phyloP scores from a whole-genome alignment of 1,140 invertebrate genomes.

The Meloidogyne chitwoodi region DNA sequence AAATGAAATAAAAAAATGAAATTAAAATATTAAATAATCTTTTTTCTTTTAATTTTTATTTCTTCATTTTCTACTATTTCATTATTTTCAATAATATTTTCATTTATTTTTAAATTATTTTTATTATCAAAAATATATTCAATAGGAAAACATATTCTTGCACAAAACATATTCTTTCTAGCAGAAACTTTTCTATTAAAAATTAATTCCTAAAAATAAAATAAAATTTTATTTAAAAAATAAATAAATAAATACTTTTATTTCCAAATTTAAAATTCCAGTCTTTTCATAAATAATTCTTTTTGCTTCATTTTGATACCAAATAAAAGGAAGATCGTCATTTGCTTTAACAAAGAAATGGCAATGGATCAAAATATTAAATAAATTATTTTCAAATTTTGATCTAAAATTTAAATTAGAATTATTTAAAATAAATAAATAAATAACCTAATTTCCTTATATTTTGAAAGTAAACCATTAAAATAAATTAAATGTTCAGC shows the following conservation, averaged over 20 bases:
- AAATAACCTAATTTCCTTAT: conserved; percentile 51
- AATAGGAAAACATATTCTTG: conserved; percentile 26
- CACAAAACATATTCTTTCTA: conserved; percentile 47
- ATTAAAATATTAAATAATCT: no score
- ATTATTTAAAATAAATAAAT: background rate
- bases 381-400: background rate
- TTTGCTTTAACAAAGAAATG: conserved; percentile 72
- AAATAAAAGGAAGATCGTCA: conserved; percentile 25
- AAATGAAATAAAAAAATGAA: no score
- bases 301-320: conserved; percentile 35
- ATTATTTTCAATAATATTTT: background rate
- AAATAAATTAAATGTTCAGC: conserved; percentile 80
- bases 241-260: background rate
- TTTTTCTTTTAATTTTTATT: no score
- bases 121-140: conserved; percentile 23
- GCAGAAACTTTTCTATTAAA: conserved; percentile 39
- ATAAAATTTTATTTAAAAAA: conserved; percentile 5
- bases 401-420: background rate
- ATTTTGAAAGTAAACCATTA: conserved; percentile 66
- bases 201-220: conserved; percentile 32
- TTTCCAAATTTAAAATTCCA: conserved; percentile 14
- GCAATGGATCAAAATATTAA: conserved; percentile 67
- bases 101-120: background rate
- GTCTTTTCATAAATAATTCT: conserved; percentile 23
- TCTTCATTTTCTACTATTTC: background rate